Evolutionary conservation across 2,797 vertebrate species (phyloP).

Genomic region (Oreochromis mossambicus): DNA sequence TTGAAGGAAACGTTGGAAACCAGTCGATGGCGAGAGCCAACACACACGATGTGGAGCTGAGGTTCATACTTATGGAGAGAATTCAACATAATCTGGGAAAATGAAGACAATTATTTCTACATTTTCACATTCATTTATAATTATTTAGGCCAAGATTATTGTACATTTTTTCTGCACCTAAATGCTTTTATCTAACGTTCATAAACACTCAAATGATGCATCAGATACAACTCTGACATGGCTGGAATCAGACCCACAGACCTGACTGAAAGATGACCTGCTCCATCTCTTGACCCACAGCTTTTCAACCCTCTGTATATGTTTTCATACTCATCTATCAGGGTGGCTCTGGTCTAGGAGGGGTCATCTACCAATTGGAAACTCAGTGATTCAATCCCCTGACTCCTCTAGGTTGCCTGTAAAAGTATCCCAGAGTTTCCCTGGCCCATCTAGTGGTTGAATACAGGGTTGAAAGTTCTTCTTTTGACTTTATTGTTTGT

Average conservation of each 20-base stretch:
- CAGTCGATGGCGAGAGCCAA: slow-evolving; percentile 87
- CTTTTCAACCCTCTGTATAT: neutral
- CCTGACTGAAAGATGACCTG: neutral
- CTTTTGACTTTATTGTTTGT: no score
- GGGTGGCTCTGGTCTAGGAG: no score
- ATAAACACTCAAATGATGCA: neutral
- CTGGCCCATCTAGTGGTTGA: no score
- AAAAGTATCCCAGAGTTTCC: no score
- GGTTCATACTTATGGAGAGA: slow-evolving; percentile 96
- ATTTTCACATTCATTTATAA: neutral
- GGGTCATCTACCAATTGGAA: no score
- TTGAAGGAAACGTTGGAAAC: slow-evolving; percentile 92
- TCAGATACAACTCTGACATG: neutral
- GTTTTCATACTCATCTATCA: no score
- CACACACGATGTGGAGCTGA: slow-evolving; percentile 91
- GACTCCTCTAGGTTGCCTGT: no score
- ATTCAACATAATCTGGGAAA: slow-evolving; percentile 89
- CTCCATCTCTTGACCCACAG: neutral
- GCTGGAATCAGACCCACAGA: neutral
- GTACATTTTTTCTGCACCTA: neutral
- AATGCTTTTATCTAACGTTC: neutral
- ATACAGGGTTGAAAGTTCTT: no score
- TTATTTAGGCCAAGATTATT: neutral
- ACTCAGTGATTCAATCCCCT: no score
- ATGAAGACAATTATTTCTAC: neutral